Evolutionary conservation across 2,888 invertebrate species (phyloP).

Genomic region (Spodoptera exigua): DNA sequence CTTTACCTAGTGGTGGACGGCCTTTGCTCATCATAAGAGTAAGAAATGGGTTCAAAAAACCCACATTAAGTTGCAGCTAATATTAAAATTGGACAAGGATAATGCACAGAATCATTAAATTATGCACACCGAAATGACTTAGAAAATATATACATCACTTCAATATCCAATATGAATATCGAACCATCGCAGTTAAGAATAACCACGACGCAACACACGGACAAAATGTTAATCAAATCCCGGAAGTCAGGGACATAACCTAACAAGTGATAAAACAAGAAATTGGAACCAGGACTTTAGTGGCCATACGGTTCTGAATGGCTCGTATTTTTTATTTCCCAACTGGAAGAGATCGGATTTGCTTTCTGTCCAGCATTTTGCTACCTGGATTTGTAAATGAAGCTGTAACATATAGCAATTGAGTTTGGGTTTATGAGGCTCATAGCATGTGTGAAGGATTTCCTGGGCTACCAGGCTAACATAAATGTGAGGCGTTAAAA

Average conservation of each 20-base stretch:
- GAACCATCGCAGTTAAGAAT: no score
- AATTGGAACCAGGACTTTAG: conserved; percentile 65
- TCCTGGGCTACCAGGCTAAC: conserved; percentile 23
- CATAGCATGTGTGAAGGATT: conserved; percentile 9
- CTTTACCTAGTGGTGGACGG: no score
- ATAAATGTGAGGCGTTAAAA: conserved; percentile 29
- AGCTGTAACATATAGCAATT: conserved; percentile 17
- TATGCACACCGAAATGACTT: no score
- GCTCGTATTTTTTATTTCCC: conserved; percentile 66
- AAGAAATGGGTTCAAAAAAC: no score
- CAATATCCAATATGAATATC: no score
- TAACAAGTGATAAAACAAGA: conserved; percentile 61
- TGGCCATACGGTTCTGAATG: conserved; percentile 65
- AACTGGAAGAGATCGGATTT: conserved; percentile 64
- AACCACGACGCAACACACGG: not conserved
- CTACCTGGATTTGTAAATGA: conserved; percentile 61
- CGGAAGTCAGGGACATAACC: conserved; percentile 17
- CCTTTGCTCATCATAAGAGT: no score
- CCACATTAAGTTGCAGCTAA: no score
- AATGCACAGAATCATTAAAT: no score
- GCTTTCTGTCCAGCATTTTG: conserved; percentile 55
- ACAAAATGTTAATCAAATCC: conserved; percentile 34
- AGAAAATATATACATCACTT: no score
- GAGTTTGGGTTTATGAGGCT: conserved; percentile 21
- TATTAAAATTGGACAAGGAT: no score